Conservation (phyloP, 2,888 invertebrate species). For the Lobophora halterata region DNA sequence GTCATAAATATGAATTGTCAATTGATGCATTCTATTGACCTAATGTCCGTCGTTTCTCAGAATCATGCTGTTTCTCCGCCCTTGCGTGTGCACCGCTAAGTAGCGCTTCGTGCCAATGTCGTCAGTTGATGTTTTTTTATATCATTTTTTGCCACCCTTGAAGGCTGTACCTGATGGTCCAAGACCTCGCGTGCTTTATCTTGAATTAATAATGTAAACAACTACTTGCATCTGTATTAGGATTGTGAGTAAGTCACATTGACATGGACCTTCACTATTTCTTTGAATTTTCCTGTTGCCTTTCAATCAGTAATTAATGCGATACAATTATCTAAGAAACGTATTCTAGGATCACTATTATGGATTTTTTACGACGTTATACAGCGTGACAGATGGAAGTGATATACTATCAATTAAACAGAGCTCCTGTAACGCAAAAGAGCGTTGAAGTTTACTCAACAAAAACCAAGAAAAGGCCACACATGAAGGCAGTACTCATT, state of each 20-base stretch:
- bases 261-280: conserved; percentile 24
- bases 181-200: conserved; percentile 62
- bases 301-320: conserved; percentile 1
- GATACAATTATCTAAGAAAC: conserved; percentile 1
- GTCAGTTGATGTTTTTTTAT: conserved; percentile 50
- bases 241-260: conserved; percentile 11
- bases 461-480: conserved; percentile 4
- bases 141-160: conserved; percentile 65
- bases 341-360: neutral
- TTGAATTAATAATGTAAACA: conserved; percentile 51
- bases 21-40: conserved; percentile 26
- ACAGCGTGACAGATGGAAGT: too few species aligned
- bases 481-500: neutral
- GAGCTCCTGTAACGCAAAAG: too few species aligned
- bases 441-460: too few species aligned
- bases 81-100: conserved; percentile 70
- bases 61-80: conserved; percentile 48
- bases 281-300: conserved; percentile 14
- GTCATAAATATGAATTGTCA: conserved; percentile 19
- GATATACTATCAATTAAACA: too few species aligned
- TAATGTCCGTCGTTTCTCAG: conserved; percentile 34
- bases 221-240: conserved; percentile 22
- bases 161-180: conserved; percentile 65
- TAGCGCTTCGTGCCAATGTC: conserved; percentile 72
- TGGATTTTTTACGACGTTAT: neutral